Base-by-base conservation (phyloP, 2,797 vertebrate species). In the Chaetophractus vellerosus region DNA sequence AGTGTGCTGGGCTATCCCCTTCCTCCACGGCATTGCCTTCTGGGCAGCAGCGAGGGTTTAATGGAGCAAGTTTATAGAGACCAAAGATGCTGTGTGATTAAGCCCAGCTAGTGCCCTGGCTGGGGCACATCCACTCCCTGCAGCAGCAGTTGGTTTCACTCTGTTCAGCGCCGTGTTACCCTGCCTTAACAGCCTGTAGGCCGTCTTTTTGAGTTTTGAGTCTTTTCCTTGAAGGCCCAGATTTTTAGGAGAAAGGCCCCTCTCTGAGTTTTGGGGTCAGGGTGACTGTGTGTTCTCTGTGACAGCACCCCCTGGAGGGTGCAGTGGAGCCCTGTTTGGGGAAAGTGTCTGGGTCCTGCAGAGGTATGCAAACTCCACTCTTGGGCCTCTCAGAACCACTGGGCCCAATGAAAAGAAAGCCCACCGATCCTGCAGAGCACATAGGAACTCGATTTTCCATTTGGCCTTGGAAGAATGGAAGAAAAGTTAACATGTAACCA, bases 11-110 rank as follows among this genome's bases (percentile, higher is more conserved):
- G 71, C 93, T 96, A 92, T 94, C 96, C 94, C 45, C 74, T 94
- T 96, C 87, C 96, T 95, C 92, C 48, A 89, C 94, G 90, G 90
- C 57, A 71, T 91, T 93, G 50, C 82, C 88, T 86, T 61, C 75
- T 83, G 85, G 88, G 69, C 90, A 93, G 57, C 93, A 89, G 76
- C n/a, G 76, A 55, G 72, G 41, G 68, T 93, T 95, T 98, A 95
- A 95, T 97, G 94, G 94, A 82, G 75, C 86, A 41, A 93, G 95
- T 96, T 94, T 50, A 81, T 15, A 12, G 83, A 88, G 88, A 87
- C 41, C n/a, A 50, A 85, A 93, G 78, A 86, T 33, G 71, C 24
- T 45, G 21, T 92, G 83, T 96, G 94, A 96, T 95, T 96, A 95
- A 96, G n/a, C 81, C 88, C 31, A 81, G 95, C 72, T 92, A 63